Evolutionary conservation across 2,113 vertebrate genomes (phyloP).

Genomic region (Daubentonia madagascariensis): DNA sequence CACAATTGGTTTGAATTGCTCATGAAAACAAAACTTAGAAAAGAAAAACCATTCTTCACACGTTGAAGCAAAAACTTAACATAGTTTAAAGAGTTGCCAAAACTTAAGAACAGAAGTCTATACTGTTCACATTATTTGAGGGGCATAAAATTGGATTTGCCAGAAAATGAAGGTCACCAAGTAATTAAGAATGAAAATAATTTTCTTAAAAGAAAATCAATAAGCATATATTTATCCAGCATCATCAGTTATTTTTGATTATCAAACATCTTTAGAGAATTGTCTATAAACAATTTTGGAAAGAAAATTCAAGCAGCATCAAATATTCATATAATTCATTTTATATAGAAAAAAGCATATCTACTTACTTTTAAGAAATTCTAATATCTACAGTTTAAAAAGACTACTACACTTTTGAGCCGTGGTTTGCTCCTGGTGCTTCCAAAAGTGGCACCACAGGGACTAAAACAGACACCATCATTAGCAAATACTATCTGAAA

Average conservation of each 20-base stretch:
- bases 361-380: neutral
- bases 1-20: conserved; percentile 1
- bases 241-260: neutral
- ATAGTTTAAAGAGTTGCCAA: neutral
- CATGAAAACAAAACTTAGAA: conserved; percentile 12
- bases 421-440: neutral
- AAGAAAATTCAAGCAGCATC: neutral
- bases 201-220: conserved; percentile 10
- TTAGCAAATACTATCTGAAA: neutral
- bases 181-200: conserved; percentile 1
- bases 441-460: neutral
- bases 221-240: neutral
- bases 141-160: neutral
- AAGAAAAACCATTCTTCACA: neutral
- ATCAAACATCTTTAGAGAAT: neutral
- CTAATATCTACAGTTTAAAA: neutral
- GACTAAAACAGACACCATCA: neutral
- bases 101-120: neutral
- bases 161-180: conserved; percentile 8
- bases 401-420: neutral
- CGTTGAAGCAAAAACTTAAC: neutral
- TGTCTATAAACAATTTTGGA: neutral
- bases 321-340: neutral
- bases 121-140: neutral
- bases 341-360: neutral